phyloP scores from a whole-genome alignment of 1,140 invertebrate species.

The Apis mellifera region Amel_HAv3.1 CM009932.2:8105001-8105500 shows the following conservation, averaged over 20 bases:
- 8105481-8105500: slow-evolving; percentile 54
- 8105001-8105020: background rate
- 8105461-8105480: slow-evolving; percentile 72
- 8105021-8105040: background rate
- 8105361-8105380: slow-evolving; percentile 78
- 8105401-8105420: slow-evolving; percentile 73
- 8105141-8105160: too few species aligned
- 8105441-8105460: slow-evolving; percentile 76
- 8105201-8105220: background rate
- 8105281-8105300: slow-evolving; percentile 43
- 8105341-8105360: slow-evolving; percentile 67
- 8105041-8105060: background rate
- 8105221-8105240: slow-evolving; percentile 21
- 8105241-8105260: background rate
- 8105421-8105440: slow-evolving; percentile 72
- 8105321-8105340: slow-evolving; percentile 63
- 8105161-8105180: too few species aligned
- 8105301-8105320: slow-evolving; percentile 56
- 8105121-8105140: too few species aligned
- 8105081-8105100: background rate
- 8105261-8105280: slow-evolving; percentile 45
- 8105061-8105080: background rate
- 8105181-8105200: slow-evolving; percentile 11
- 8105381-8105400: slow-evolving; percentile 77
- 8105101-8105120: too few species aligned